A percentile compares a stretch with the other conserved stretches of the same genome.
These are phyloP conservation scores for Volucella inanis DNA, from an alignment of 2,888 invertebrate genomes.

Conservation along the genomic window DNA sequence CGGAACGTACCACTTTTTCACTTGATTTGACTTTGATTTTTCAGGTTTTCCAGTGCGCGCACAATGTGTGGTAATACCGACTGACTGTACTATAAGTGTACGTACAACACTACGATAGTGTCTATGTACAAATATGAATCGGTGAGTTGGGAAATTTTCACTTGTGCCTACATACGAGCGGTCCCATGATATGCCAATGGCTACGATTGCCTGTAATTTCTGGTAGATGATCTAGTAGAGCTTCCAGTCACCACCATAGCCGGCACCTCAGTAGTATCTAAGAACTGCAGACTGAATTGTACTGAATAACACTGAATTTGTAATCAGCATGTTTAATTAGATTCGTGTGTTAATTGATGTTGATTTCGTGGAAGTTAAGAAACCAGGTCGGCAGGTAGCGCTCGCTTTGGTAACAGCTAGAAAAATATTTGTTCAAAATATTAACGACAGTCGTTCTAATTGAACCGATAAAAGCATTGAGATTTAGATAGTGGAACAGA, in stretches of 20 bases:
- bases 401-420: slow-evolving; percentile 28
- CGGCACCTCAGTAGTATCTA: not conserved
- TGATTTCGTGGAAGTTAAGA: slow-evolving; percentile 51
- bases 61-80: slow-evolving; percentile 66
- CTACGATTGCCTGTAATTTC: slow-evolving; percentile 20
- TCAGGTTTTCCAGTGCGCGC: slow-evolving; percentile 64
- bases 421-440: slow-evolving; percentile 43
- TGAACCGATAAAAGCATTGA: slow-evolving; percentile 30
- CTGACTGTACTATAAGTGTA: not conserved
- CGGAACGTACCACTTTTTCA: slow-evolving; percentile 74
- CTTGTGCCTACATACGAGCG: slow-evolving; percentile 13
- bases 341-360: slow-evolving; percentile 66
- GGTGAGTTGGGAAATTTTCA: slow-evolving; percentile 68
- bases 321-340: slow-evolving; percentile 64
- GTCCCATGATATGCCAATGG: not conserved
- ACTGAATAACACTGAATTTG: slow-evolving; percentile 19
- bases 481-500: slow-evolving; percentile 14
- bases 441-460: slow-evolving; percentile 44
- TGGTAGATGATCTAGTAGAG: slow-evolving; percentile 48
- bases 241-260: not conserved
- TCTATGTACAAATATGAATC: not conserved
- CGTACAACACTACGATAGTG: not conserved
- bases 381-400: slow-evolving; percentile 58
- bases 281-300: not conserved
- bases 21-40: slow-evolving; percentile 72